phyloP scores from a whole-genome alignment of 2,113 vertebrate species.

The Bolborhynchus lineola region DNA sequence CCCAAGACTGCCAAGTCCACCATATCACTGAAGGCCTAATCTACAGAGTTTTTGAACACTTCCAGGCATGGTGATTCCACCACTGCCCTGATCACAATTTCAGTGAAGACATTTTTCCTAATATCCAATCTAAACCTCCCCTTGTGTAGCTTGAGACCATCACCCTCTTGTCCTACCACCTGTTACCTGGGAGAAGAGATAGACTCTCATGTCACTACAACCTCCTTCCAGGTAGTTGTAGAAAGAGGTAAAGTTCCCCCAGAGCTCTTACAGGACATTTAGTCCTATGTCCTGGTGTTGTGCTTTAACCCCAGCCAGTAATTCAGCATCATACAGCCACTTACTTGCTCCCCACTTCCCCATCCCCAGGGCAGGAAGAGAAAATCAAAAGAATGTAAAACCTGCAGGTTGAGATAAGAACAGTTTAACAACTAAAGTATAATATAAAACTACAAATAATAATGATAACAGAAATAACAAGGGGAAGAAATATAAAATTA shows the following conservation, averaged over 20 bases:
- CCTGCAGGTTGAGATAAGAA: background rate
- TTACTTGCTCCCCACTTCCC: background rate
- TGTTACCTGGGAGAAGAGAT: background rate
- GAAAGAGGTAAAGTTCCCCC: background rate
- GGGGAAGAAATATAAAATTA: background rate
- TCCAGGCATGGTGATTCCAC: background rate
- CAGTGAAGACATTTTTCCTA: background rate
- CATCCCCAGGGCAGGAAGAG: background rate
- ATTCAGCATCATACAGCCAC: background rate
- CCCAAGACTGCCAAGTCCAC: background rate
- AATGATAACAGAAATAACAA: background rate
- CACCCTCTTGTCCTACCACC: background rate
- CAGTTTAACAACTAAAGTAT: background rate
- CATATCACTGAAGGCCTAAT: background rate
- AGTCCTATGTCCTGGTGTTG: background rate
- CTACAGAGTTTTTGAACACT: background rate
- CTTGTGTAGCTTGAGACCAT: background rate
- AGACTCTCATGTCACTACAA: background rate
- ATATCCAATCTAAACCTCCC: background rate
- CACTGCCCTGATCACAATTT: background rate
- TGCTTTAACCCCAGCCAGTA: background rate
- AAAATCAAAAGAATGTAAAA: background rate
- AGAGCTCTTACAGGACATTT: background rate
- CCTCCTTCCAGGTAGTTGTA: background rate
- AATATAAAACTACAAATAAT: background rate